Base-by-base conservation (phyloP, 2,888 invertebrate species). In the Cabera pusaria region DNA sequence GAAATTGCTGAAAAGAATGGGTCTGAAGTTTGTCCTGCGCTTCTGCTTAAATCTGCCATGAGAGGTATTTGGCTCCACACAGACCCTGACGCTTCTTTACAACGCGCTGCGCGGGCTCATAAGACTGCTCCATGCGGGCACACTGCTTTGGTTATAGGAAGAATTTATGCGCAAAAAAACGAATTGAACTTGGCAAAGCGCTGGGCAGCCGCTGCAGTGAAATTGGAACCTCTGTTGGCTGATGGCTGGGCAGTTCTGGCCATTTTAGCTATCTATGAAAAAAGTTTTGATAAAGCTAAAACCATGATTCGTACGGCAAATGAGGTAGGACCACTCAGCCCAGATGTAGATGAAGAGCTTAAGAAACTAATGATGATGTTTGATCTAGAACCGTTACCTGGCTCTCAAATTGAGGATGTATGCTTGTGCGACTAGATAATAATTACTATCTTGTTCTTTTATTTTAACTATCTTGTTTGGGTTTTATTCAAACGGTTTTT, bases 191-290 rank as follows among this genome's bases (percentile, higher is more conserved):
- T 74, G 29, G 79, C 87, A 5, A 75, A 82, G 42, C 74, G 82
- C 5, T 88, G 88, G 88, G 71, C 72, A 2, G 65, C 83, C 0
- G 74, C 53, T 19, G 79, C 87, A 19, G 83, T 87, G 0, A 79
- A 80, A 34, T 37, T 59, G 9, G 88, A 87, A 44, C 84, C 87
- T 1, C 51, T 72, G 11, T 54, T 87, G 12, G 67, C 87, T 2
- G 84, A 88, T 52, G 88, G 75, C 0, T 88, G 88, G 88, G 85
- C 82, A 1, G 57, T 82, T 44, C 49, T 88, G 44, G 72, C 77
- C n/a, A 26, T 82, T 7, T 48, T 85, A 18, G 82, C 82, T 4
- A 72, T 85, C 65, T 56, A 67, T 23, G 68, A 76, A 18, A 66
- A 61, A 24, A 59, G 80, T 10, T 8, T 76, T 1, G 59, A 79